Evolutionary conservation across 2,888 invertebrate species (phyloP).

Genomic region (Plutella xylostella): DNA sequence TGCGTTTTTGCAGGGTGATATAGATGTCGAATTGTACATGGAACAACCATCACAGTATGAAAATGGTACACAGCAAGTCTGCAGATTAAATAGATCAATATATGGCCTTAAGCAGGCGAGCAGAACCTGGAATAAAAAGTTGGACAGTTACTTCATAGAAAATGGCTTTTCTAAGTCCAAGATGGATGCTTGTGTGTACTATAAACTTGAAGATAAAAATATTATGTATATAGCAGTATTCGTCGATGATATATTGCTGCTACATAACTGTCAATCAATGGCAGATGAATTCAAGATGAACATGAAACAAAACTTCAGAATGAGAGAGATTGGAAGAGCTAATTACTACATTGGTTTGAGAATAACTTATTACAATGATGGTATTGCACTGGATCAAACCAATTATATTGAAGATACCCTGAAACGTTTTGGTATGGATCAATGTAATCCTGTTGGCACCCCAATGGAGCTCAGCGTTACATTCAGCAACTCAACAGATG

Average conservation of each 20-base stretch:
- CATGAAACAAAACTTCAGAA: background rate
- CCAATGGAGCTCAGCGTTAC: too few species aligned
- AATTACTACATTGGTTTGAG: too few species aligned
- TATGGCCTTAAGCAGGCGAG: constrained; percentile 8
- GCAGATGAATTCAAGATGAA: background rate
- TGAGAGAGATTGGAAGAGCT: too few species aligned
- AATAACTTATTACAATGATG: too few species aligned
- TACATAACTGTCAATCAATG: constrained; percentile 3
- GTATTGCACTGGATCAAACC: too few species aligned
- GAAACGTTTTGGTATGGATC: too few species aligned
- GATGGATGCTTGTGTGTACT: constrained; percentile 6
- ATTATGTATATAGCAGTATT: constrained; percentile 11
- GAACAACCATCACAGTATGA: constrained; percentile 3
- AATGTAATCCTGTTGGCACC: too few species aligned
- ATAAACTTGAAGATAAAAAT: constrained; percentile 5
- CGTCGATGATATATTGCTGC: constrained; percentile 12
- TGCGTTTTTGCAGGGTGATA: constrained; percentile 5
- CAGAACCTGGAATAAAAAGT: constrained; percentile 3
- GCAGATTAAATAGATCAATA: constrained; percentile 2
- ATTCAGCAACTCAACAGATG: too few species aligned
- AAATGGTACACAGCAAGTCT: background rate
- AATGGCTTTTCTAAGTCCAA: constrained; percentile 1
- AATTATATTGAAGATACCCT: too few species aligned
- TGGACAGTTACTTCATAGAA: background rate
- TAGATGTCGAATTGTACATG: constrained; percentile 7